phyloP scores from a whole-genome alignment of 1,140 invertebrate genomes.

The Oncopodura yosiiana region DNA sequence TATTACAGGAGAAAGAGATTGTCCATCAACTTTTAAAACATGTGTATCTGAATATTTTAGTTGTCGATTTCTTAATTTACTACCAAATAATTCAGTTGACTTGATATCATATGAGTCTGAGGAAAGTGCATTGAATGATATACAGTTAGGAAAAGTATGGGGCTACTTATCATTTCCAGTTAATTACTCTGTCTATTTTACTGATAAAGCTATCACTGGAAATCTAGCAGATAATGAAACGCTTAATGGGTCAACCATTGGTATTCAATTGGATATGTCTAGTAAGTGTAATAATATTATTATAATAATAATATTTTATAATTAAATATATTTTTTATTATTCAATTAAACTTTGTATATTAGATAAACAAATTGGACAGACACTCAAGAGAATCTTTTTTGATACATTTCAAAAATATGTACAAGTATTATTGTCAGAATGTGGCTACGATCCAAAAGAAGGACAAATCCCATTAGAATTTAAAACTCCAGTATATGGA shows the following conservation, averaged over 20 bases:
- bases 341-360: background rate
- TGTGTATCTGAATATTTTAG: background rate
- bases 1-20: background rate
- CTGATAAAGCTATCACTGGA: conserved; percentile 9
- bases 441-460: background rate
- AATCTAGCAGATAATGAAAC: conserved; percentile 11
- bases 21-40: too few species aligned
- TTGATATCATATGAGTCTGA: conserved; percentile 2
- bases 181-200: background rate
- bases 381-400: conserved; percentile 12
- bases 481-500: conserved; percentile 18
- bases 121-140: background rate
- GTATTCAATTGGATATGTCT: conserved; percentile 20
- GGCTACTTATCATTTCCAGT: conserved; percentile 6
- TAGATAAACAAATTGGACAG: conserved; percentile 6
- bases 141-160: background rate
- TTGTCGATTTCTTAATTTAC: conserved; percentile 3
- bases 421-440: background rate
- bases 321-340: background rate
- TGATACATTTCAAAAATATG: conserved; percentile 4
- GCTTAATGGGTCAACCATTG: conserved; percentile 10
- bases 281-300: conserved; percentile 5
- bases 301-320: background rate
- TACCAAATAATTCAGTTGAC: background rate
- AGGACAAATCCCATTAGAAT: conserved; percentile 5